Evolutionary conservation across 2,888 invertebrate species (phyloP), one percentile per base, ranked within the genome.

Genomic region (Tupiocoris notatus): DNA sequence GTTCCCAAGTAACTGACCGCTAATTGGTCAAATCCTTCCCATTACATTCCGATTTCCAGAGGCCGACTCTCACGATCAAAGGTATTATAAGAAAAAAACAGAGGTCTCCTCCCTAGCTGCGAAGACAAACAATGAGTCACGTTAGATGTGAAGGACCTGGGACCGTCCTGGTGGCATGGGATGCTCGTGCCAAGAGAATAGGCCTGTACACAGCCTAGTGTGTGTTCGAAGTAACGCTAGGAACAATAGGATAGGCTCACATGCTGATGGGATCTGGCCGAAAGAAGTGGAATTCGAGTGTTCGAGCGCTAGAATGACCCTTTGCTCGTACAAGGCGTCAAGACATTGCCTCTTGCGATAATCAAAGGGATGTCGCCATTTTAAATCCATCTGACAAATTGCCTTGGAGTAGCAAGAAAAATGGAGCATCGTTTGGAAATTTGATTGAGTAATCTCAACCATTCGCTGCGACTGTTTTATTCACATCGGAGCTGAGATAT

Each of bases 71-170:
- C 39, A 39, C 39, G 39, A 39, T 39, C 39, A 12, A 39, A 39
- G 39, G 12, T n/a, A n/a, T n/a, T n/a, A 39, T 39, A 39, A 39
- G 39, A 39, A 39, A 39, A 39, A 39, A 39, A 39, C 39, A 12
- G 39, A 39, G 6, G 39, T 7, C 39, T 39, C 39, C 39, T 39
- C 6, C 39, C 6, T 3, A 39, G 39, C 39, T 39, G 39, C 39
- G 67, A 67, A 57, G 67, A 56, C 67, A 67, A 67, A 67, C 67
- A 67, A 67, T 67, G 67, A 56, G 57, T 57, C 56, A 54, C 54
- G 17, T n/a, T 20, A 57, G 67, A 67, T 67, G 67, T 67, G 67
- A 67, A 67, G 67, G 57, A 67, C 67, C 67, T 57, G 57, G 21
- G 67, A 67, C 56, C 22, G 20, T 54, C 20, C 18, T 17, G 39